A percentile compares a stretch with the other conserved stretches of the same genome.
phyloP scores from a whole-genome alignment of 1,140 invertebrate species.

The Mamestra configurata region DNA sequence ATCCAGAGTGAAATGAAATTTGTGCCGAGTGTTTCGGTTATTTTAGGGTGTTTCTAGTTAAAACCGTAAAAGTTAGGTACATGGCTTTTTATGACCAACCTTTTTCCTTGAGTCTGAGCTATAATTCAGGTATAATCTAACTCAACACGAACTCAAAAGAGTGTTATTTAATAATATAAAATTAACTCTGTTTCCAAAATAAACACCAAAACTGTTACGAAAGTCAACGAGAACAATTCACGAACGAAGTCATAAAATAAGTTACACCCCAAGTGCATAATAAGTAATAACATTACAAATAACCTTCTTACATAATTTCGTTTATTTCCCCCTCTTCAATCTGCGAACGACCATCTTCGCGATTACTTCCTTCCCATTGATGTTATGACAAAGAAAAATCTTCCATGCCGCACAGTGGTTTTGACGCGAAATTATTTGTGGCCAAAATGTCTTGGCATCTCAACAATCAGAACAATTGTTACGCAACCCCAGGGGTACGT shows the following conservation, averaged over 20 bases:
- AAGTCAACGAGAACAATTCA: neutral
- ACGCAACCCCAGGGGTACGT: conserved; percentile 23
- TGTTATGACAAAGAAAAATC: conserved; percentile 34
- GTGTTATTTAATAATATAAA: too few relatives aligned
- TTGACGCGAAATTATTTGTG: conserved; percentile 15
- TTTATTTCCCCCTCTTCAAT: conserved; percentile 40
- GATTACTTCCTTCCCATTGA: conserved; percentile 43
- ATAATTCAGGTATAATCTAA: too few relatives aligned
- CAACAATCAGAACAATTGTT: conserved; percentile 28
- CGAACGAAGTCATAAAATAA: neutral
- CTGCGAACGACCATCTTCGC: conserved; percentile 26
- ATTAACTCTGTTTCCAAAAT: neutral
- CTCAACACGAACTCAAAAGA: too few relatives aligned
- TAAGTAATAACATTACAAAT: conserved; percentile 29
- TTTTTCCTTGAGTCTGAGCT: too few relatives aligned
- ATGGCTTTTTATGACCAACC: too few relatives aligned
- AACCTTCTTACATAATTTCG: conserved; percentile 17
- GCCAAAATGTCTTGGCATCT: conserved; percentile 32
- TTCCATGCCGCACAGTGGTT: neutral
- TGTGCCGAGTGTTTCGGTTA: neutral
- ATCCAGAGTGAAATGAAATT: neutral
- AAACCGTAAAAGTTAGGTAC: too few relatives aligned
- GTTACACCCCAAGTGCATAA: conserved; percentile 14
- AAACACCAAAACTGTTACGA: neutral
- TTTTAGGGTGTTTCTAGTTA: neutral